A percentile compares a stretch with the other conserved stretches of the same genome.
phyloP scores from a whole-genome alignment of 2,113 vertebrate species.

The Apaloderma vittatum region DNA sequence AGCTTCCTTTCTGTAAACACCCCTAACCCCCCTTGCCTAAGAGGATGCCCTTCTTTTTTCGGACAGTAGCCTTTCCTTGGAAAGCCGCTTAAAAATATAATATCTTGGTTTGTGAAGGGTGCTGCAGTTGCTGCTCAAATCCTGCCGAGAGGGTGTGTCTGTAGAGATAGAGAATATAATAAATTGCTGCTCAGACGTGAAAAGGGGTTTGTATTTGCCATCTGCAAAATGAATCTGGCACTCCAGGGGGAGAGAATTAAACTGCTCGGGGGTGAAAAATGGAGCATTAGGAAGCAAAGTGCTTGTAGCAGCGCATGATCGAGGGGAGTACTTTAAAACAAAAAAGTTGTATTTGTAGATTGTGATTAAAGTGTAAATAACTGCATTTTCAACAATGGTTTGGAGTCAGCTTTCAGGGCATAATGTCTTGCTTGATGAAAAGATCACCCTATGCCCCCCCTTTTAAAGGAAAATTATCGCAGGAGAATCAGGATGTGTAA shows the following conservation, averaged over 20 bases:
- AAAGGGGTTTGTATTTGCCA: constrained; percentile 37
- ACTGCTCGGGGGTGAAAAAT: constrained; percentile 86
- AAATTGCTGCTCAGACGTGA: not conserved
- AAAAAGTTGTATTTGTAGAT: constrained; percentile 81
- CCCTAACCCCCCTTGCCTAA: not conserved
- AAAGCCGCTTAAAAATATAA: not conserved
- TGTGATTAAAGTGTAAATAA: constrained; percentile 89
- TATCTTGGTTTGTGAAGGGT: not conserved
- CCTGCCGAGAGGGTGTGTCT: not conserved
- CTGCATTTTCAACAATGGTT: constrained; percentile 91
- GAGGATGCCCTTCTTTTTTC: not conserved
- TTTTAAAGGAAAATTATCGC: constrained; percentile 97
- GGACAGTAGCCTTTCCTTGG: not conserved
- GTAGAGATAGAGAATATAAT: not conserved
- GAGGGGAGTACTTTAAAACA: constrained; percentile 77
- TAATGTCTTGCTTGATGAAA: constrained; percentile 96
- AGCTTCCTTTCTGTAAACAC: not conserved
- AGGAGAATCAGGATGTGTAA: constrained; percentile 97
- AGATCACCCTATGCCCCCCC: constrained; percentile 86
- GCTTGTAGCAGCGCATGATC: constrained; percentile 74
- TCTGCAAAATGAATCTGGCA: constrained; percentile 6
- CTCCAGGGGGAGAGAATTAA: constrained; percentile 62
- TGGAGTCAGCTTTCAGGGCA: constrained; percentile 97
- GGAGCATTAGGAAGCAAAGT: constrained; percentile 65
- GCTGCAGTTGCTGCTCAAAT: constrained; percentile 16